Conservation (phyloP, 2,797 vertebrate species). For the Argentina silus region DNA sequence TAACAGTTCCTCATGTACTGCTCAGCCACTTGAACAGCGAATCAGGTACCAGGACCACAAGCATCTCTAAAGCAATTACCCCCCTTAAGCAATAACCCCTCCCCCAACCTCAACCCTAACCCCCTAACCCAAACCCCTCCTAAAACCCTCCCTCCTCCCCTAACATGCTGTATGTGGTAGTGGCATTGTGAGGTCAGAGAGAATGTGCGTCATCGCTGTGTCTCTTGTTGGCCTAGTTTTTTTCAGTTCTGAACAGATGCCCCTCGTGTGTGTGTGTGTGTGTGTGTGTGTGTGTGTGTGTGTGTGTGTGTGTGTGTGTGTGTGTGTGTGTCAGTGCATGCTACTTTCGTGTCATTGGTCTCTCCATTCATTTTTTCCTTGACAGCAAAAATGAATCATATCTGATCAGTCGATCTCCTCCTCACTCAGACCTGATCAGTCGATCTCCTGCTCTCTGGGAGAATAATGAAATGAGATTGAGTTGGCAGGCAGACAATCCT, state of each 20-base stretch:
- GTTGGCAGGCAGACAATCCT: not conserved
- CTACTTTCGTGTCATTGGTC: slow-evolving; percentile 39
- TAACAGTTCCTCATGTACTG: slow-evolving; percentile 81
- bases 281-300: not conserved
- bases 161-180: too few relatives aligned
- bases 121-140: too few relatives aligned
- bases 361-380: slow-evolving; percentile 54
- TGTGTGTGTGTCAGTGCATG: slow-evolving; percentile 38
- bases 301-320: slow-evolving; percentile 12
- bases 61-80: slow-evolving; percentile 13
- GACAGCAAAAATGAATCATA: slow-evolving; percentile 45
- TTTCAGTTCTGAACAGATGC: slow-evolving; percentile 2
- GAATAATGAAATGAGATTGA: not conserved
- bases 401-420: slow-evolving; percentile 5
- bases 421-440: slow-evolving; percentile 36
- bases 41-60: slow-evolving; percentile 87
- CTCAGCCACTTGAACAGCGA: slow-evolving; percentile 97
- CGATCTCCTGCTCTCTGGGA: not conserved
- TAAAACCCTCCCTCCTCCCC: too few relatives aligned
- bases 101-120: too few relatives aligned
- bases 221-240: slow-evolving; percentile 1
- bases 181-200: slow-evolving; percentile 19
- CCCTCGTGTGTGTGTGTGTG: not conserved
- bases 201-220: slow-evolving; percentile 4
- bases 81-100: too few relatives aligned